Base-by-base conservation (phyloP, 2,888 invertebrate genomes). In the Sinhomidia bicolor region DNA sequence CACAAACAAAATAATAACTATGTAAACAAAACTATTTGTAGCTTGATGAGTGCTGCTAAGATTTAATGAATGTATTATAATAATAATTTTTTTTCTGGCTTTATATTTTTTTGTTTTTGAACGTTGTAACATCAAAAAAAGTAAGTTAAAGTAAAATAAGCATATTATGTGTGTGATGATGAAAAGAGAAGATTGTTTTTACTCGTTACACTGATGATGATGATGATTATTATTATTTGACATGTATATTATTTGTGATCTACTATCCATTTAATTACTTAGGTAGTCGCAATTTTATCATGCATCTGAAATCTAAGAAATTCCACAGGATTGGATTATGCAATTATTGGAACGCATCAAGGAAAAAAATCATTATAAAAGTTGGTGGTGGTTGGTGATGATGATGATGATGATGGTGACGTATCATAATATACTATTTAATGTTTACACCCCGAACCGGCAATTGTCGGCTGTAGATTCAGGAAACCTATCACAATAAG, bases 401-500 rank as follows among this genome's bases (percentile, higher is more conserved):
- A n/a, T n/a, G n/a, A n/a, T n/a, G n/a, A n/a, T n/a, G n/a, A n/a
- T n/a, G n/a, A n/a, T 47, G 47, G 3, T 47, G 47, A 47, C 14
- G 9, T 47, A 47, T 14, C 47, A 14, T 47, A 47, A 7, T 7
- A 14, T 9, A 1, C 54, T 17, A 6, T 1, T 14, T 54, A 17
- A 6, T 54, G 54, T 17, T 14, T 17, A 17, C 17, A 54, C 54
- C 17, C 54, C 54, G 17, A 54, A 17, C 54, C 6, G 54, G 54
- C 54, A 54, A 17, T 17, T 54, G n/a, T 26, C 29, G 14, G 26
- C 29, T n/a, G n/a, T 29, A 29, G 26, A 60, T 60, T 60, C 29
- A 29, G 60, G 60, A 60, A 60, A 60, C 29, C 2, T n/a, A 51
- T n/a, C n/a, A n/a, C n/a, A n/a, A n/a, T n/a, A 60, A 60, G 57